Base-by-base conservation (phyloP, 2,797 vertebrate genomes). In the Triplophysa yarkandensis region DNA sequence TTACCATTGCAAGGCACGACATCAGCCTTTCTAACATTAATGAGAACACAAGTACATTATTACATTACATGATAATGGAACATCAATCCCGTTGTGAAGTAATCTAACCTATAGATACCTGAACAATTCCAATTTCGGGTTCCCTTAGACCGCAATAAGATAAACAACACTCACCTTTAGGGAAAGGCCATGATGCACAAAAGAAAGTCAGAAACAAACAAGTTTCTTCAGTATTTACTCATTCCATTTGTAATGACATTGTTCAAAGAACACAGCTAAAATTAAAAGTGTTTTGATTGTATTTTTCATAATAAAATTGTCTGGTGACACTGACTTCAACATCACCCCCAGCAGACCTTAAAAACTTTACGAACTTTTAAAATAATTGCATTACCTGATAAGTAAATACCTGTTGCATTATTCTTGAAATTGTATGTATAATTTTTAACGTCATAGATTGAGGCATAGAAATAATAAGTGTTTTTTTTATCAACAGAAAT, bases 21-120 rank as follows among this genome's bases (percentile, higher is more conserved):
- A 23, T 48, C 44, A 30, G n/a, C 44, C 44, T 13, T 52, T 28
- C 28, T 28, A 16, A 36, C 65, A 6, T 8, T 65, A 19, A 66
- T 66, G 36, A 54, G 71, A 39, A 66, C 19, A 74, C 25, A 19
- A 62, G 60, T 55, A 16, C 30, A 16, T 66, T 60, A 62, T 34
- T 62, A 63, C 23, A 32, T 62, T 43, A 55, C 19, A 23, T 32
- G 19, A 62, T 68, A 43, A 69, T 41, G 46, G 66, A 41, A 76
- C 58, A 76, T 68, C 57, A 75, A 52, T 54, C 13, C 6, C 27
- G 54, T 2, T 58, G 57, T 64, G 43, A 43, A 64, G 55, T 64
- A 58, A 66, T 52, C 23, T 13, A 61, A 69, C 41, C 43, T 58
- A 32, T 52, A 64, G 36, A 32, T 46, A 57, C 28, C 1, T 4